Percentiles rank a stretch among this genome's conserved stretches.
Evolutionary conservation across 2,888 invertebrate species (phyloP).

Genomic region (Parnassius smintheus): DNA sequence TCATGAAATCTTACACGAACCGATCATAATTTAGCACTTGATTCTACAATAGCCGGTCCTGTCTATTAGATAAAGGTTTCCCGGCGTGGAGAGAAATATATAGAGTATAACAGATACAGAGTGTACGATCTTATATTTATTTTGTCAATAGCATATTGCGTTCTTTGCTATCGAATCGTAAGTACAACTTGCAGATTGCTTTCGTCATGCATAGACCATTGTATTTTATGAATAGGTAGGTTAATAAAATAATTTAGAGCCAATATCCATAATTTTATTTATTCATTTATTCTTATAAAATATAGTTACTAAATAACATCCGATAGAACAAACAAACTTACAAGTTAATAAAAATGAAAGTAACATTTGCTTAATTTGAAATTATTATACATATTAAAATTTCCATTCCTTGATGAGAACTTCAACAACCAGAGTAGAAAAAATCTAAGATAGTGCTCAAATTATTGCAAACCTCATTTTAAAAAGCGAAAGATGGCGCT

Average conservation of each 20-base stretch:
- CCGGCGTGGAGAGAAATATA: slow-evolving; percentile 43
- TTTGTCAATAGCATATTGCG: slow-evolving; percentile 44
- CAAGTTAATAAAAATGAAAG: too few species aligned
- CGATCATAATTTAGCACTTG: slow-evolving; percentile 68
- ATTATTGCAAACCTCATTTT: too few species aligned
- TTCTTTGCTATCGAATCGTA: slow-evolving; percentile 35
- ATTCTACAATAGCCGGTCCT: slow-evolving; percentile 60
- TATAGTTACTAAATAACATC: too few species aligned
- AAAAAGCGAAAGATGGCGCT: too few species aligned
- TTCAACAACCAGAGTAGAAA: too few species aligned
- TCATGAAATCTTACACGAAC: slow-evolving; percentile 60
- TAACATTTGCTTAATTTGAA: too few species aligned
- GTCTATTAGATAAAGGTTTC: slow-evolving; percentile 60
- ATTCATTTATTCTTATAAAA: too few species aligned
- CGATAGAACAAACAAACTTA: too few species aligned
- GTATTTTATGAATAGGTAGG: slow-evolving; percentile 6
- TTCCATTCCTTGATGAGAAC: too few species aligned
- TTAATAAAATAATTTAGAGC: slow-evolving; percentile 5
- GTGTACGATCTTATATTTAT: slow-evolving; percentile 40
- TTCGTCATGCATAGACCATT: slow-evolving; percentile 41
- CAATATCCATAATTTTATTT: neutral
- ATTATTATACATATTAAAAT: too few species aligned
- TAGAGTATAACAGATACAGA: slow-evolving; percentile 35
- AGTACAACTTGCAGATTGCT: slow-evolving; percentile 48
- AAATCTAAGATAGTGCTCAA: too few species aligned